Evolutionary conservation across 2,797 vertebrate genomes (phyloP), one percentile per base, ranked within the genome.

Genomic region (Champsocephalus esox): DNA sequence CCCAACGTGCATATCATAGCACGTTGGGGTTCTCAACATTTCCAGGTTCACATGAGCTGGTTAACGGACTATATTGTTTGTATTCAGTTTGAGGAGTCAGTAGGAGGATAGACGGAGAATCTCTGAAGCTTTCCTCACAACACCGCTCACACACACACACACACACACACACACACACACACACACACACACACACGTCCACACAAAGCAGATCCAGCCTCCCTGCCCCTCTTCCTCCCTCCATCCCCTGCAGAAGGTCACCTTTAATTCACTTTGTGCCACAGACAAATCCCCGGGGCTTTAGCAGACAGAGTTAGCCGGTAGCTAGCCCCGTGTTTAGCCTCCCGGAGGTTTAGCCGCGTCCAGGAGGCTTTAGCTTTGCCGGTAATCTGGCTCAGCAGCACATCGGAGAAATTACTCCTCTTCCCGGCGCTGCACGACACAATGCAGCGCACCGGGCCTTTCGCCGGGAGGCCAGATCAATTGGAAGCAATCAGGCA

Each of bases 401-500:
- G 87, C 91, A 86, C 92, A 94, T 94, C 75, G 91, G 87, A 92
- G 91, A 95, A 93, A 94, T 94, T 92, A 93, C 92, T 93, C 93
- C 90, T 64, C 88, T 83, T 80, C 77, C 65, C 82, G 80, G 77
- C 81, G 34, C 76, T 14, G 81, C 86, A 78, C 81, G 72, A 83
- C 87, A 87, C 77, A 55, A 82, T 73, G 87, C 83, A 77, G 83
- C 66, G 83, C 84, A 80, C 72, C 57, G 59, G 80, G 82, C 70
- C 91, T 93, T 94, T 93, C 92, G 93, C 86, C 83, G 88, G 91
- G 87, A 90, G 92, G 85, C 90, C 73, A 68, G 92, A 95, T 95
- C 95, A 96, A 95, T 96, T 94, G 91, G 93, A 95, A 95, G 93
- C 95, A 95, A 96, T 96, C 95, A 95, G 93, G 89, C 93, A 95